Conservation (phyloP, 2,888 invertebrate genomes). For the Dioctria rufipes region DNA sequence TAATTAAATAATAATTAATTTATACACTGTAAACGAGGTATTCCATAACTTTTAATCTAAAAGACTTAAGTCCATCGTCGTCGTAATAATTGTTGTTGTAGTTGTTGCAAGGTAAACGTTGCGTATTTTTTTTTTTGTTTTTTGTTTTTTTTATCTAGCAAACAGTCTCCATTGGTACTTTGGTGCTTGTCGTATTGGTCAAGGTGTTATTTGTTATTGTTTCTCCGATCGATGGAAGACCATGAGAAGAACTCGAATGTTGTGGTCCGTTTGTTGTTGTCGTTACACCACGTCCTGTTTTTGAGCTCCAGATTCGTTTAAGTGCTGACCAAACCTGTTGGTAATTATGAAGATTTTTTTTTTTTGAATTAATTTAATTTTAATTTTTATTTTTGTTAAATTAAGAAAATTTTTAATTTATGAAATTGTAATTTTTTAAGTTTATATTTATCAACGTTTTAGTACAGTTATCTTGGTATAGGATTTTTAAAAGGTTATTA, state of each 20-base stretch:
- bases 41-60: slow-evolving; percentile 30
- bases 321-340: slow-evolving; percentile 77
- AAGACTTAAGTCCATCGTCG: slow-evolving; percentile 48
- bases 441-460: no score
- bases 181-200: slow-evolving; percentile 73
- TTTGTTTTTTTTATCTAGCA: slow-evolving; percentile 70
- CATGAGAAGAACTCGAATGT: slow-evolving; percentile 84
- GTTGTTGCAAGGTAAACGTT: no score
- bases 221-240: slow-evolving; percentile 86
- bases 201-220: slow-evolving; percentile 81
- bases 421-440: no score
- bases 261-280: slow-evolving; percentile 77
- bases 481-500: no score
- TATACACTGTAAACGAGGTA: slow-evolving; percentile 36
- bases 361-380: neutral
- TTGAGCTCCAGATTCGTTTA: slow-evolving; percentile 78
- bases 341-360: neutral
- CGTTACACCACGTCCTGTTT: slow-evolving; percentile 73
- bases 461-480: no score
- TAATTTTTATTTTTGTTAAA: no score
- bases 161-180: slow-evolving; percentile 77
- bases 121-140: neutral
- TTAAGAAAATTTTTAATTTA: no score
- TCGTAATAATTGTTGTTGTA: neutral
- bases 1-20: neutral